Base-by-base conservation (phyloP, 2,797 vertebrate genomes). In the Pyrocephalus nanus region DNA sequence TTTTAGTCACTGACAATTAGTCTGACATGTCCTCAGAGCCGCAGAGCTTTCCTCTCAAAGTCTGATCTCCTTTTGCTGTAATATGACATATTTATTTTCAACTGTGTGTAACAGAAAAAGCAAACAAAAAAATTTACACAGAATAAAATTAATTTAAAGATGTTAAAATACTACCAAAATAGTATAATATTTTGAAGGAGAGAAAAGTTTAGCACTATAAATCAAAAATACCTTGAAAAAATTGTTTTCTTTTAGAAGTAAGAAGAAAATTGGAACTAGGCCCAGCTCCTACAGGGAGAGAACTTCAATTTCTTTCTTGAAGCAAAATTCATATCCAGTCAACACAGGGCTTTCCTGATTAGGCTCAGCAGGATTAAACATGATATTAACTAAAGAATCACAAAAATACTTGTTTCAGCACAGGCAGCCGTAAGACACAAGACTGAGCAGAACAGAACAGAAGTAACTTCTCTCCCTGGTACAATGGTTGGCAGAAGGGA, bases 261-360 rank as follows among this genome's bases (percentile, higher is more conserved):
- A 85, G 69, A 77, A 79, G 26, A 80, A 88, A 84, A 73, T 15
- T 81, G 82, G 91, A 96, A 84, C 65, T 86, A 73, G 60, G 76
- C 76, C 78, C 62, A 88, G 79, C 26, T 88, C 54, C 65, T 72
- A 74, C 66, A 72, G 82, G 86, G 69, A 69, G 38, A 75, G 25
- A 29, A 80, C 91, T 90, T 91, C 89, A 77, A 57, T 90, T 90
- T 89, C 75, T 57, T 94, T 89, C 64, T 65, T 80, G 69, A 92
- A 93, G 53, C 29, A 95, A 85, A 94, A 97, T 48, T 42, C 53
- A 67, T 69, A 86, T 53, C 81, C 71, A 82, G 85, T 61, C 60
- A 89, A 80, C 57, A 72, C 61, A 79, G 67, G 91, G 92, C 77
- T 93, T 92, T 91, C 81, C 69, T 66, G 66, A 88, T 80, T 83